A percentile compares a stretch with the other conserved stretches of the same genome.
Conservation (phyloP, 2,888 invertebrate species). For the Acrobasis consociella region DNA sequence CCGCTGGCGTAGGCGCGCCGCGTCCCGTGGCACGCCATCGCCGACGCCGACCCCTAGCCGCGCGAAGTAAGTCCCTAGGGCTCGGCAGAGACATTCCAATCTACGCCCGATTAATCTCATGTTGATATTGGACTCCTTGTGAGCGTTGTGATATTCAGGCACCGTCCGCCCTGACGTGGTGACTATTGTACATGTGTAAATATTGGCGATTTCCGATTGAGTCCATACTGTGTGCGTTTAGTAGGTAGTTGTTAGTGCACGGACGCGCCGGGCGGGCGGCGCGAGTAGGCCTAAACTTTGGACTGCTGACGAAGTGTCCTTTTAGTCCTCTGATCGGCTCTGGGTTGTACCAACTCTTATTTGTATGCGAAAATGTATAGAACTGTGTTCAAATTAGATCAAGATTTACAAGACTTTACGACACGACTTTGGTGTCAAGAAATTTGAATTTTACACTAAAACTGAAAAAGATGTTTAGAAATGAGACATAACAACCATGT, state of each 20-base stretch:
- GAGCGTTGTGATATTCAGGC: slow-evolving; percentile 71
- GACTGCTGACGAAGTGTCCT: slow-evolving; percentile 71
- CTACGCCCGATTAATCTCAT: slow-evolving; percentile 50
- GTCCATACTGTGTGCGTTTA: slow-evolving; percentile 67
- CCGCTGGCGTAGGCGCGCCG: slow-evolving; percentile 90
- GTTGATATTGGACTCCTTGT: slow-evolving; percentile 74
- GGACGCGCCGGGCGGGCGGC: slow-evolving; percentile 53
- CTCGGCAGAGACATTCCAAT: slow-evolving; percentile 25
- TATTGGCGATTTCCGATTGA: slow-evolving; percentile 60
- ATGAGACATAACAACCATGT: background rate
- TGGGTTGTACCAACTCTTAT: slow-evolving; percentile 58
- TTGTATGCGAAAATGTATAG: slow-evolving; percentile 22
- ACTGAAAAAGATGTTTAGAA: background rate
- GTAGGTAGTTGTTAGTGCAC: slow-evolving; percentile 66
- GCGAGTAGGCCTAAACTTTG: slow-evolving; percentile 70
- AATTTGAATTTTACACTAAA: background rate
- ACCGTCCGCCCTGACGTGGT: slow-evolving; percentile 45
- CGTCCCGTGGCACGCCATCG: slow-evolving; percentile 52
- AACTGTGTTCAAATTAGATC: background rate
- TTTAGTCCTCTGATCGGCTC: slow-evolving; percentile 54
- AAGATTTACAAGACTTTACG: background rate
- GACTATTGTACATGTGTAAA: slow-evolving; percentile 69
- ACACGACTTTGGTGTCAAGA: background rate
- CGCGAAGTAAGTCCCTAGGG: slow-evolving; percentile 34
- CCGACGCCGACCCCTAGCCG: slow-evolving; percentile 45